A percentile compares a stretch with the other conserved stretches of the same genome.
These are phyloP conservation scores for Upupa epops DNA, from an alignment of 2,113 vertebrate species.

Conservation along the genomic window DNA sequence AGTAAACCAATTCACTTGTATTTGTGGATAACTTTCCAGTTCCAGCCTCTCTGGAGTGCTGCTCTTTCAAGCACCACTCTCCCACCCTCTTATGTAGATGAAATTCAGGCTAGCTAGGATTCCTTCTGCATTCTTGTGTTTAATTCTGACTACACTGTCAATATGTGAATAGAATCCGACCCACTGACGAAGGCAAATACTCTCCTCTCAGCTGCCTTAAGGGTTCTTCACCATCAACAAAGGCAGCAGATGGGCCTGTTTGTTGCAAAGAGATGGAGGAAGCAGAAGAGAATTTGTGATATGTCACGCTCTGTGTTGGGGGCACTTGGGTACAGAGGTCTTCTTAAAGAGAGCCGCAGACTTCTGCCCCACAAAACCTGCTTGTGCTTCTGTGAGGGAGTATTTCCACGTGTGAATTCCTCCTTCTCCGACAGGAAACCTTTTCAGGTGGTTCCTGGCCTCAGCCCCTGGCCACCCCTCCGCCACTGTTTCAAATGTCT, in stretches of 20 bases:
- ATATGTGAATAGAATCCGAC: neutral
- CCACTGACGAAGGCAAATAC: conserved; percentile 16
- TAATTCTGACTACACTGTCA: conserved; percentile 41
- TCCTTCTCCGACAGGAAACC: neutral
- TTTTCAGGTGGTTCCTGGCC: neutral
- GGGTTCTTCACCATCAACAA: conserved; percentile 13
- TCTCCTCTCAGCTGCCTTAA: conserved; percentile 13
- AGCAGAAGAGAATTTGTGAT: neutral
- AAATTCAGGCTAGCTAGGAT: neutral
- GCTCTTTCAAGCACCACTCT: conserved; percentile 44
- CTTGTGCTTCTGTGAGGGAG: neutral
- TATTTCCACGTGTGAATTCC: neutral
- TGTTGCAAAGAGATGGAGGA: neutral
- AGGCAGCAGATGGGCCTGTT: conserved; percentile 17
- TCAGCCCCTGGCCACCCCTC: neutral
- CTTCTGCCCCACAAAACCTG: neutral
- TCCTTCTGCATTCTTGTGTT: conserved; percentile 14
- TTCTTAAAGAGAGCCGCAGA: neutral
- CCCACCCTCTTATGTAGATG: neutral
- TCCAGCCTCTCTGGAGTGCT: neutral
- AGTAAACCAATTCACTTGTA: conserved; percentile 42
- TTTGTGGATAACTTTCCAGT: neutral
- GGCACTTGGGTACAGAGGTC: neutral
- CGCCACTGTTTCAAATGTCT: neutral
- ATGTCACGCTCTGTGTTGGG: neutral